These are phyloP conservation scores for Dufourea novaeangliae DNA, from an alignment of 1,140 invertebrate genomes.

Conservation along the genomic window DNA sequence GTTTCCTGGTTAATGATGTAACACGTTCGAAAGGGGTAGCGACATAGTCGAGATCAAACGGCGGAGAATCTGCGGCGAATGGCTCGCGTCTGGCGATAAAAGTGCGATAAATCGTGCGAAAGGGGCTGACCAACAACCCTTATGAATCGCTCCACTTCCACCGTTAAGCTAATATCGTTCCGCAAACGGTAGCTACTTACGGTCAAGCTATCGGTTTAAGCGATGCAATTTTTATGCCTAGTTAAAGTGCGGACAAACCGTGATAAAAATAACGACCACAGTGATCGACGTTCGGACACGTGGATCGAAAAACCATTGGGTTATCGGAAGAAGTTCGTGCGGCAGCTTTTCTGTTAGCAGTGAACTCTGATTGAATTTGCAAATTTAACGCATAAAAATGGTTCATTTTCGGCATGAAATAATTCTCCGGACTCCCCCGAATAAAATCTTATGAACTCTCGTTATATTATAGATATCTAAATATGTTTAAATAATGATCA, in stretches of 20 bases:
- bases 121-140: slow-evolving; percentile 20
- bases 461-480: too few species aligned
- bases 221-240: slow-evolving; percentile 51
- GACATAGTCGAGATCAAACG: background rate
- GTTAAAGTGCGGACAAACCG: slow-evolving; percentile 24
- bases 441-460: too few species aligned
- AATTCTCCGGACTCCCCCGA: too few species aligned
- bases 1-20: too few species aligned
- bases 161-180: slow-evolving; percentile 36
- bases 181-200: slow-evolving; percentile 44
- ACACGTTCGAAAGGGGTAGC: background rate
- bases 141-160: slow-evolving; percentile 46
- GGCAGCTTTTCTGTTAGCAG: too few species aligned
- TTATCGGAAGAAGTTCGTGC: too few species aligned
- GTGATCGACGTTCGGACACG: background rate
- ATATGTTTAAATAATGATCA: too few species aligned
- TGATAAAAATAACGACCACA: slow-evolving; percentile 33
- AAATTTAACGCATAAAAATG: too few species aligned
- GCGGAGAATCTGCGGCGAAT: slow-evolving; percentile 7
- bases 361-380: too few species aligned
- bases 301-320: too few species aligned
- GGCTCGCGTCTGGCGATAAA: slow-evolving; percentile 8
- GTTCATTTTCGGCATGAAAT: too few species aligned
- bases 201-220: slow-evolving; percentile 39
- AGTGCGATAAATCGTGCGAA: slow-evolving; percentile 31